Base-by-base conservation (phyloP, 2,797 vertebrate genomes). In the Darevskia mixta region DNA sequence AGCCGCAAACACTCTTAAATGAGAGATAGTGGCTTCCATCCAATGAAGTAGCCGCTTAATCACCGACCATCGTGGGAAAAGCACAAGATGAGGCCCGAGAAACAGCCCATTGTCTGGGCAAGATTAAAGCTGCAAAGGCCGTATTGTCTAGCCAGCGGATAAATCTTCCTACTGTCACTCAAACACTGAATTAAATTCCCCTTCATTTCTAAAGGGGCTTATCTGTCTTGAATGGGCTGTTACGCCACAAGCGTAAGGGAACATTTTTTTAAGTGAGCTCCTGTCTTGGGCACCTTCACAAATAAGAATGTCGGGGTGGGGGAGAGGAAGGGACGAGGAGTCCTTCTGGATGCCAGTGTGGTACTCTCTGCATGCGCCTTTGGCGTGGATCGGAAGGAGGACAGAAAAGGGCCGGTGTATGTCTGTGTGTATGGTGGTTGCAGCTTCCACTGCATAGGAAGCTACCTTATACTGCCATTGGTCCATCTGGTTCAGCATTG, bases 141-240 rank as follows among this genome's bases (percentile, higher is more conserved):
- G 97, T 97, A 99, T 99, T 99, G 99, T 99, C 98, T 98, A 92
- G 95, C 92, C 95, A 94, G 96, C 96, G 98, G 98, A 99, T 99
- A 99, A 99, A 98, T 99, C 99, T 98, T 98, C 98, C 97, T 97
- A 98, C 99, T 98, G 99, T 99, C 99, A 99, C 98, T 99, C 99
- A 99, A 97, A 97, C 96, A 94, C 98, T 98, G 98, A 98, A 98
- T 99, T 98, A 98, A 99, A 98, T 98, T 98, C 98, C 98, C 97
- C 97, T 97, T 97, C 97, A 95, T 97, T 98, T 98, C 98, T 98
- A 98, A 98, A 98, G 98, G 98, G 98, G 99, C 98, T 99, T 99
- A 99, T 99, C 99, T 98, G 97, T 96, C 92, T 97, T 98, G 98
- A 99, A 99, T 98, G 98, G 98, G 97, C 98, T 97, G 98, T 98